These are phyloP conservation scores for Drosophila anomelani DNA, from an alignment of 2,888 invertebrate genomes.

Conservation along the genomic window DNA sequence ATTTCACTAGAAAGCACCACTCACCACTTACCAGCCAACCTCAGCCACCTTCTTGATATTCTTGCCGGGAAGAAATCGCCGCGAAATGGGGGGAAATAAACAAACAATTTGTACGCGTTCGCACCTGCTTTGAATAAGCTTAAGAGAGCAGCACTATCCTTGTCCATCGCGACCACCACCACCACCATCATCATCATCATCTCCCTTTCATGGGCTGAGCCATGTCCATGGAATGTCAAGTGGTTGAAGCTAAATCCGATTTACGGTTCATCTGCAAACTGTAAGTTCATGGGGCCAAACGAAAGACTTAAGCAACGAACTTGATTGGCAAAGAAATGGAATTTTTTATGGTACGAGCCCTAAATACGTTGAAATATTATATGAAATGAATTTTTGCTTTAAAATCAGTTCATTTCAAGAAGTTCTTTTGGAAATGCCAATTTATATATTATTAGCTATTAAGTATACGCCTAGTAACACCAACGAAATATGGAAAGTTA, in stretches of 20 bases:
- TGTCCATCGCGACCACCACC: neutral
- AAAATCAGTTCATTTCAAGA: too few relatives aligned
- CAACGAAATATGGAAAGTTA: conserved; percentile 11
- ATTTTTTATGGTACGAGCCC: neutral
- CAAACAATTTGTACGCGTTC: conserved; percentile 38
- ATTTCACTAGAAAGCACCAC: conserved; percentile 75
- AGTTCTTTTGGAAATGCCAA: too few relatives aligned
- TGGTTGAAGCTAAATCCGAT: neutral
- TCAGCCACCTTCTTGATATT: conserved; percentile 63
- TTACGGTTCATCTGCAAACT: neutral
- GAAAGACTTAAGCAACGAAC: conserved; percentile 74
- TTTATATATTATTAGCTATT: too few relatives aligned
- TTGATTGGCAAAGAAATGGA: conserved; percentile 14
- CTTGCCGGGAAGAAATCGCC: conserved; percentile 62
- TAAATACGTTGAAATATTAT: neutral
- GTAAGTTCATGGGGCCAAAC: conserved; percentile 21
- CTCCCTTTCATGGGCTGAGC: neutral
- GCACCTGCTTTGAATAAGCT: conserved; percentile 32
- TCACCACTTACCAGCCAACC: conserved; percentile 11
- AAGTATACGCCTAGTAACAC: too few relatives aligned
- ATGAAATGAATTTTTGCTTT: neutral
- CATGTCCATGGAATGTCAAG: conserved; percentile 6
- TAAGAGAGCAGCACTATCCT: conserved; percentile 2
- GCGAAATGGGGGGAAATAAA: conserved; percentile 64
- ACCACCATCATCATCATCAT: neutral